Percentiles rank a stretch among this genome's conserved stretches.
Conservation (phyloP, 1,140 invertebrate genomes). For the Glomeris maerens region DNA sequence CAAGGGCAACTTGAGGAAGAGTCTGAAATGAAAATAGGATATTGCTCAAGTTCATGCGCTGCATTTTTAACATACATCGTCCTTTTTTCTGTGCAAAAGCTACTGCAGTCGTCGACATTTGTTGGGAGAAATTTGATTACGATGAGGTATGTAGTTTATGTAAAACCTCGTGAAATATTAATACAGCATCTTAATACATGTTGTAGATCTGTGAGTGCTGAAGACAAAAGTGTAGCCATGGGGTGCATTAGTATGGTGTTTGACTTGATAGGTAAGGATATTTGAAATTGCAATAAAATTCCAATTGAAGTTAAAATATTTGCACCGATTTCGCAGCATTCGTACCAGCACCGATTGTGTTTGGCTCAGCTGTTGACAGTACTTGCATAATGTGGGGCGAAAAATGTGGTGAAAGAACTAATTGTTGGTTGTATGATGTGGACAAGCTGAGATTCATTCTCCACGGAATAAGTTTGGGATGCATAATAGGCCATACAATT, state of each 20-base stretch:
- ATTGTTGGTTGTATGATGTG: constrained; percentile 29
- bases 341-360: constrained; percentile 29
- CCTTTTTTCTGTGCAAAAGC: no score
- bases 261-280: background rate
- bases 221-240: background rate
- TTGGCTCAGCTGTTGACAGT: constrained; percentile 25
- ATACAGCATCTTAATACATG: background rate
- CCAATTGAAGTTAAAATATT: background rate
- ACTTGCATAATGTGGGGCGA: constrained; percentile 28
- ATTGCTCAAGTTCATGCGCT: no score
- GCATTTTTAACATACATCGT: no score
- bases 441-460: constrained; percentile 22
- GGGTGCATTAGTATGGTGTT: constrained; percentile 3
- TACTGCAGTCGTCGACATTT: no score
- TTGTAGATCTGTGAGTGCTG: background rate
- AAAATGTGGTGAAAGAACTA: constrained; percentile 23
- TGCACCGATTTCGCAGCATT: constrained; percentile 20
- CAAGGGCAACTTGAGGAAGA: no score
- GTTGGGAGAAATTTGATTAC: no score
- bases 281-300: background rate
- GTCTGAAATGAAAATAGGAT: no score
- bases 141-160: no score
- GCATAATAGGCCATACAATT: background rate
- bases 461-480: no score
- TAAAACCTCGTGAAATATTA: no score